These are phyloP conservation scores for Ostrea edulis DNA, from an alignment of 1,140 invertebrate genomes.

Conservation along the genomic window DNA sequence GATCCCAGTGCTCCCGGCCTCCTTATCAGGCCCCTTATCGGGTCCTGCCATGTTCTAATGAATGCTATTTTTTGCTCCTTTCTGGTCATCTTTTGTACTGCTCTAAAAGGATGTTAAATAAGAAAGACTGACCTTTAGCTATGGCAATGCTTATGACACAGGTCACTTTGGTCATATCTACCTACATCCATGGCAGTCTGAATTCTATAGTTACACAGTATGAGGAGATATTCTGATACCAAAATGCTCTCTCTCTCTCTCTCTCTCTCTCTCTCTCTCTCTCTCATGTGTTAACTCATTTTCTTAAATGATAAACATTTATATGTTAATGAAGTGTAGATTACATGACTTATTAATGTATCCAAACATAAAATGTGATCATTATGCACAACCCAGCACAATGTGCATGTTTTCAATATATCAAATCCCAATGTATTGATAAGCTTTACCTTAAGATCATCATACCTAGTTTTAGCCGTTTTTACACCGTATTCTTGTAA, in stretches of 20 bases:
- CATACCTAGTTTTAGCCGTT: not conserved
- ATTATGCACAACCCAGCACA: not conserved
- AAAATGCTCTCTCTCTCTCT: not conserved
- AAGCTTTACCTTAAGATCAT: not conserved
- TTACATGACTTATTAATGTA: not conserved
- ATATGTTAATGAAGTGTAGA: not conserved
- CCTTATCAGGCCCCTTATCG: not conserved
- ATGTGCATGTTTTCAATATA: not conserved
- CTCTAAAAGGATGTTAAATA: slow-evolving; percentile 22
- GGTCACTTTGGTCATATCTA: not conserved
- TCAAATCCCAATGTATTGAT: not conserved
- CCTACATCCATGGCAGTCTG: not conserved
- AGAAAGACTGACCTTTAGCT: not conserved
- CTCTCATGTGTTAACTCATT: not conserved
- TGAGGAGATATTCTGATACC: not conserved
- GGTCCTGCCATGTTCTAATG: not conserved
- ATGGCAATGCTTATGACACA: not conserved
- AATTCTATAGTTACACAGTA: not conserved
- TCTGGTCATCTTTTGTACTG: slow-evolving; percentile 2
- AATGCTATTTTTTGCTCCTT: not conserved
- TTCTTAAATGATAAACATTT: not conserved
- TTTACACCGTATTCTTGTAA: not conserved
- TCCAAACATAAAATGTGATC: not conserved
- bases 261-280: not conserved
- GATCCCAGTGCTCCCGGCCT: not conserved